Percentiles rank a stretch among this genome's conserved stretches.
Conservation (phyloP, 2,113 vertebrate genomes). For the Spilogale gracilis region DNA sequence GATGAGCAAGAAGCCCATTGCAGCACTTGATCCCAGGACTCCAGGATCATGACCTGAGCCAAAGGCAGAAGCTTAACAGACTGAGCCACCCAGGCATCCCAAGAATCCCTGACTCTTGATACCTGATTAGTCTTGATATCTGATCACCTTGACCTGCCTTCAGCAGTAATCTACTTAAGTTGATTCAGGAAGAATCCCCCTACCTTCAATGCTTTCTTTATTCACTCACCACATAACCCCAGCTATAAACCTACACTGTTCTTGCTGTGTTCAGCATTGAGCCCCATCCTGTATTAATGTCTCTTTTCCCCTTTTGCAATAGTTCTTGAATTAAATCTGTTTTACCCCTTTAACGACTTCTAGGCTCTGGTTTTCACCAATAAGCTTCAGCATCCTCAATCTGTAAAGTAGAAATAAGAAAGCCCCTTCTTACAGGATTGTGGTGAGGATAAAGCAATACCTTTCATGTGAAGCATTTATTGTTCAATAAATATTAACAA, state of each 20-base stretch:
- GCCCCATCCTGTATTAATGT: neutral
- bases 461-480: neutral
- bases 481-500: constrained; percentile 1
- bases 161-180: neutral
- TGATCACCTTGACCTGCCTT: neutral
- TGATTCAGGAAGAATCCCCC: neutral
- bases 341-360: neutral
- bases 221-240: neutral
- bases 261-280: neutral
- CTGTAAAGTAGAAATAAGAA: neutral
- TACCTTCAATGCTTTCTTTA: neutral
- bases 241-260: neutral
- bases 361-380: neutral
- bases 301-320: neutral
- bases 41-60: no score
- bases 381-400: neutral
- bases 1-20: no score
- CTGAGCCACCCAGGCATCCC: no score
- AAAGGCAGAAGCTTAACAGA: no score
- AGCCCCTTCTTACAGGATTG: neutral
- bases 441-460: neutral
- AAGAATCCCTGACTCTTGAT: neutral
- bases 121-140: neutral
- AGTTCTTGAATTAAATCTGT: neutral
- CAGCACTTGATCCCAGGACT: no score